Evolutionary conservation across 2,797 vertebrate genomes (phyloP).

Genomic region (Spatula clypeata): DNA sequence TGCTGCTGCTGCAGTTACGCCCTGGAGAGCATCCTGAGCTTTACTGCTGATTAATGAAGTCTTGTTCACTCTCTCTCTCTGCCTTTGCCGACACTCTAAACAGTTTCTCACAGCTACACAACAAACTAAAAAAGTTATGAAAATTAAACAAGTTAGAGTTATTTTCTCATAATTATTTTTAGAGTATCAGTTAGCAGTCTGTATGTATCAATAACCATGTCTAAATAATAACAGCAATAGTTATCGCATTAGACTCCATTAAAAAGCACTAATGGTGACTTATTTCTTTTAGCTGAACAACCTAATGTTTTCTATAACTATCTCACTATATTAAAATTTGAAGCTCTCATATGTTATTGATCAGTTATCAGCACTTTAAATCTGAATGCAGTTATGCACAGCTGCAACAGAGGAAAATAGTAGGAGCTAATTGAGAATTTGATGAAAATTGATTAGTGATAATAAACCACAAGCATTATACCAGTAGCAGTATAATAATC

Average conservation of each 20-base stretch:
- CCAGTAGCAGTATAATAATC: background rate
- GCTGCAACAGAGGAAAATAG: background rate
- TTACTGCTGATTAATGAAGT: slow-evolving; percentile 88
- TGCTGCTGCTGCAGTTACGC: slow-evolving; percentile 78
- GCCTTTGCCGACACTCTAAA: slow-evolving; percentile 94
- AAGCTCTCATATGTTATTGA: background rate
- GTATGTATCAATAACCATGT: background rate
- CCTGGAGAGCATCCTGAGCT: slow-evolving; percentile 89
- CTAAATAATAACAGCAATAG: background rate
- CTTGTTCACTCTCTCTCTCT: slow-evolving; percentile 92
- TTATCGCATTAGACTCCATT: background rate
- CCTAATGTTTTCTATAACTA: background rate
- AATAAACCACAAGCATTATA: background rate
- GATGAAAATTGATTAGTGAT: background rate
- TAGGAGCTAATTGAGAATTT: background rate
- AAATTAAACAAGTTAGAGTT: background rate
- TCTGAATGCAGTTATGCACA: background rate
- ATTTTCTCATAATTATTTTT: background rate
- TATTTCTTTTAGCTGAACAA: background rate
- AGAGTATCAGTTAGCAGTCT: background rate
- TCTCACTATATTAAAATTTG: background rate
- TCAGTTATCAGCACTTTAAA: background rate
- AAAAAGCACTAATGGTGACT: background rate
- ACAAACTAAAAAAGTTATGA: slow-evolving; percentile 87
- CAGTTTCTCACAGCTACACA: slow-evolving; percentile 97